Evolutionary conservation across 2,113 vertebrate species (phyloP), one percentile per base, ranked within the genome.

Genomic region (Morone saxatilis): DNA sequence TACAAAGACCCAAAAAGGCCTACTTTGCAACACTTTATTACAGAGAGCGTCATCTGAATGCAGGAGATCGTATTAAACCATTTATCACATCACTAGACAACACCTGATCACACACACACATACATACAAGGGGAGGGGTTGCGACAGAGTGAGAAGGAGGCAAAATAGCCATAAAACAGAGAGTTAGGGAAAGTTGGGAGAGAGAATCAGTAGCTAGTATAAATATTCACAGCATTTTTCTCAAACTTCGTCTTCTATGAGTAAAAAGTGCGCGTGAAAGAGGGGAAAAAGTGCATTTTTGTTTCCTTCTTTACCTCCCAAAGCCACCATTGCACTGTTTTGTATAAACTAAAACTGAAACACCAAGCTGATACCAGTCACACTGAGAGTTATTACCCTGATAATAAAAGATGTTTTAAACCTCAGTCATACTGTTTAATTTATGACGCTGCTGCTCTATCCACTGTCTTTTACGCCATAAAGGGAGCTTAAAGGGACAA

Each of bases 321-420:
- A n/a, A 91, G 86, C 81, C 88, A 83, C 79, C 81, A 84, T 78
- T 90, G 89, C 88, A 91, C 89, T 88, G 86, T 94, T 92, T 88
- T 91, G 88, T 89, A 88, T 31, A 71, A 89, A 79, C 16, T 50
- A 59, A 87, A 88, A 78, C 74, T 80, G 73, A 90, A 82, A 61
- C 80, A 63, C 68, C 40, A 57, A 85, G 78, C 74, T 86, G 72
- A 88, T 71, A 51, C 72, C 70, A 59, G 57, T 66, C 68, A 16
- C 73, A 56, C 72, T 73, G 74, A 88, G 86, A 81, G 74, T 67
- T 84, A 83, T 78, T 69, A 86, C 78, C 81, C 86, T 85, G 83
- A 87, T 70, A 88, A 92, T 83, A 88, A 89, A 84, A 84, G 36
- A 83, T 83, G 77, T 86, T 92, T 87, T 65, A 84, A 91, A 79